These are phyloP conservation scores for Anableps anableps DNA, from an alignment of 2,797 vertebrate genomes.

Conservation along the genomic window DNA sequence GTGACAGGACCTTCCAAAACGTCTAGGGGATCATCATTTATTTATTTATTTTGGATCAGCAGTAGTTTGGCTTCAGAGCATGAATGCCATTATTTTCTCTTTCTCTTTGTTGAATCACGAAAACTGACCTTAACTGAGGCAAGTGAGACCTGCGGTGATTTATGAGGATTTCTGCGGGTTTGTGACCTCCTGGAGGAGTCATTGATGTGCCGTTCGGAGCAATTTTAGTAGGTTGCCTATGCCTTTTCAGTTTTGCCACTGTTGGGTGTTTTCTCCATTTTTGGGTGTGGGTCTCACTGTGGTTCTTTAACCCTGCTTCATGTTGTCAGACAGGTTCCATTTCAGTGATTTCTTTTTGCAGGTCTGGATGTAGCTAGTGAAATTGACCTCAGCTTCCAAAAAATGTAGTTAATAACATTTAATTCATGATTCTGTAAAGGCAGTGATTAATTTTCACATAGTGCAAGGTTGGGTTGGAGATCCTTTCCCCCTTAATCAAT, in stretches of 20 bases:
- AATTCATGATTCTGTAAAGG: not conserved
- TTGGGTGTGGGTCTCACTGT: not conserved
- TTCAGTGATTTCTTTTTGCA: not conserved
- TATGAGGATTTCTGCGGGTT: not conserved
- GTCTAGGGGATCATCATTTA: too few relatives aligned
- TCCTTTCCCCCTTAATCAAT: not conserved
- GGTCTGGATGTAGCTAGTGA: not conserved
- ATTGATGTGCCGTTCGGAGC: not conserved
- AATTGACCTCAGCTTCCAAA: not conserved
- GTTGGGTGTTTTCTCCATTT: not conserved
- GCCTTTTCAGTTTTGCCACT: not conserved
- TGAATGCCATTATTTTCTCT: not conserved
- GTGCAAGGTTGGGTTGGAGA: not conserved
- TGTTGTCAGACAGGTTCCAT: not conserved
- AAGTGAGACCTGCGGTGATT: not conserved
- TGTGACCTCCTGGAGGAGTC: not conserved
- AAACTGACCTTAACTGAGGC: not conserved
- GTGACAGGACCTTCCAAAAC: not conserved
- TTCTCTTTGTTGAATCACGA: not conserved
- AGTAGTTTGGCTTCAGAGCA: not conserved
- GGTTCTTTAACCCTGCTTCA: not conserved
- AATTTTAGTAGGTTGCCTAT: not conserved
- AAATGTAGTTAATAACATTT: not conserved
- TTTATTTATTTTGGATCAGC: not conserved
- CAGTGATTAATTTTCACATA: not conserved